A percentile compares a stretch with the other conserved stretches of the same genome.
Evolutionary conservation across 2,888 invertebrate genomes (phyloP).

Genomic region (Aporophyla lueneburgensis): DNA sequence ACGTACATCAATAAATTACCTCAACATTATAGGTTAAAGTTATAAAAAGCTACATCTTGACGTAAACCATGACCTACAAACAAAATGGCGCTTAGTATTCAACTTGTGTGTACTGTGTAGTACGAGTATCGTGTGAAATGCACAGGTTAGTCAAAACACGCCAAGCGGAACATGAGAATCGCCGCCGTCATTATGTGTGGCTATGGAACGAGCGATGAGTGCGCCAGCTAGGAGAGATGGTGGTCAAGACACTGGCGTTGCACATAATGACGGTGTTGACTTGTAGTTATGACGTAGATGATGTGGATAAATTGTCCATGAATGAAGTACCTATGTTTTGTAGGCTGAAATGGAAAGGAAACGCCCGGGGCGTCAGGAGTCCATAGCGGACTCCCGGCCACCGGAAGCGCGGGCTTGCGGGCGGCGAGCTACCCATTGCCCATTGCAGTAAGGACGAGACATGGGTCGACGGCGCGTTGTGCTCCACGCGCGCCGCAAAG

Average conservation of each 20-base stretch:
- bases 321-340: too few relatives aligned
- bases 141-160: constrained; percentile 66
- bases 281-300: background rate
- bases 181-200: constrained; percentile 52
- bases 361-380: too few relatives aligned
- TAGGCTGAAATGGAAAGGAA: too few relatives aligned
- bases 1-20: background rate
- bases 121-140: constrained; percentile 72
- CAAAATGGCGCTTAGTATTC: constrained; percentile 62
- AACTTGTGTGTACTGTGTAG: constrained; percentile 36
- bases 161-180: constrained; percentile 64
- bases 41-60: constrained; percentile 37
- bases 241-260: too few relatives aligned
- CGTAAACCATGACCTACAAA: constrained; percentile 74
- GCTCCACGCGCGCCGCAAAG: too few relatives aligned
- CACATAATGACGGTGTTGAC: too few relatives aligned
- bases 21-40: background rate
- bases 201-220: constrained; percentile 51
- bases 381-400: too few relatives aligned
- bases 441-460: too few relatives aligned
- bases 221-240: too few relatives aligned
- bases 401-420: too few relatives aligned
- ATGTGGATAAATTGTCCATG: background rate
- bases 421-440: too few relatives aligned
- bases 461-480: too few relatives aligned